phyloP scores from a whole-genome alignment of 2,888 invertebrate genomes.

The Rapana venosa region DNA sequence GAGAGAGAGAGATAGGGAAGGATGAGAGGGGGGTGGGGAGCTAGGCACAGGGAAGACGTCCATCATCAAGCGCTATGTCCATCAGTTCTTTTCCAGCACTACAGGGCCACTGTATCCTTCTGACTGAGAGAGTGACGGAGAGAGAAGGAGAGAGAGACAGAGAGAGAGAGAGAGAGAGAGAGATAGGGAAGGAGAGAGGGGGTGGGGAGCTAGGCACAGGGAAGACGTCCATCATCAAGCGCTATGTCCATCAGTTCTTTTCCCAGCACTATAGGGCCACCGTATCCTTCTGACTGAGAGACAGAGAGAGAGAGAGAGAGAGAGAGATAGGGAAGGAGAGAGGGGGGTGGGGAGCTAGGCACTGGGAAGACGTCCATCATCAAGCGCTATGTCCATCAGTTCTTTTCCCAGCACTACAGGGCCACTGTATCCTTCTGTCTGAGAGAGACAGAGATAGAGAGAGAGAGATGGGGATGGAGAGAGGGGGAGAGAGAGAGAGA shows the following conservation, averaged over 20 bases:
- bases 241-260: constrained; percentile 99
- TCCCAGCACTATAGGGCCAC: constrained; percentile 99
- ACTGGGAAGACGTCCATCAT: constrained; percentile 99
- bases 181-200: too few relatives aligned
- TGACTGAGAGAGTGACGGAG: too few relatives aligned
- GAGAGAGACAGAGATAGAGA: too few relatives aligned
- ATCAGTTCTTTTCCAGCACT: constrained; percentile 99
- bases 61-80: constrained; percentile 98
- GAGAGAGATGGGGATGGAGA: too few relatives aligned
- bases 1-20: too few relatives aligned
- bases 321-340: too few relatives aligned
- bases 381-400: constrained; percentile 98
- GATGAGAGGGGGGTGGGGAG: constrained; percentile 81
- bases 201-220: constrained; percentile 94
- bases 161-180: too few relatives aligned
- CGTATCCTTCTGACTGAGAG: constrained; percentile 61
- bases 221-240: constrained; percentile 98
- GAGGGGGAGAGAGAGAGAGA: too few relatives aligned
- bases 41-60: constrained; percentile 97
- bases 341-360: constrained; percentile 85
- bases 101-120: constrained; percentile 89
- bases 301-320: too few relatives aligned
- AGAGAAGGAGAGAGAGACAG: too few relatives aligned
- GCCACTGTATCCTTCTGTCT: constrained; percentile 84
- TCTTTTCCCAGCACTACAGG: constrained; percentile 98